Evolutionary conservation across 2,797 vertebrate genomes (phyloP).

Genomic region (Oreochromis grahami): DNA sequence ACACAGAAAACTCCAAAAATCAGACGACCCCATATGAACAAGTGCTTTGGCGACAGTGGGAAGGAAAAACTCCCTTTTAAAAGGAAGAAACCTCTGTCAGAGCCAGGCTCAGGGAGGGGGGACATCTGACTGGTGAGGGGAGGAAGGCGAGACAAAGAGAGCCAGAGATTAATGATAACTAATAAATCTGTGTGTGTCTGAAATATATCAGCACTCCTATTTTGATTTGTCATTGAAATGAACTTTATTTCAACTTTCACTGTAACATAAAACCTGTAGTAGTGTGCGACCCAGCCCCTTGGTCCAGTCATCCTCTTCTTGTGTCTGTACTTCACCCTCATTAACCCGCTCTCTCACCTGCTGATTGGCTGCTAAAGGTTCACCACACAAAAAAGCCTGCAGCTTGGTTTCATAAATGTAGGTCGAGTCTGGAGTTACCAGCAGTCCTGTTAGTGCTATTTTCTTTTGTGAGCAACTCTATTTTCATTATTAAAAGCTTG

Average conservation of each 20-base stretch:
- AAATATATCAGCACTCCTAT: too few species aligned
- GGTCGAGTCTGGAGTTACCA: background rate
- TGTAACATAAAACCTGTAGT: too few species aligned
- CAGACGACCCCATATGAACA: accelerated
- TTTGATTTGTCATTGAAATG: too few species aligned
- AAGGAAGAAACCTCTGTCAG: background rate
- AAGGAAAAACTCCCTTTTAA: background rate
- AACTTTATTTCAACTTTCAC: too few species aligned
- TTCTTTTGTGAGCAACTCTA: background rate
- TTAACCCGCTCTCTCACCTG: background rate
- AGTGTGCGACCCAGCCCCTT: accelerated
- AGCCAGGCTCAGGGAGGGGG: accelerated
- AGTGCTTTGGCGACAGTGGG: accelerated
- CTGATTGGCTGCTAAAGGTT: background rate
- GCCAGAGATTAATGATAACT: too few species aligned
- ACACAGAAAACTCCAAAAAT: background rate
- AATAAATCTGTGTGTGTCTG: too few species aligned
- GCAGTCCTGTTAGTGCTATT: background rate
- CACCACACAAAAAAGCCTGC: background rate
- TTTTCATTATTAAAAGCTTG: background rate
- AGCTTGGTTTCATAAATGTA: background rate
- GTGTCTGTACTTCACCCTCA: background rate
- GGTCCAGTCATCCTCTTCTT: background rate
- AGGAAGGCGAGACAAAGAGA: too few species aligned
- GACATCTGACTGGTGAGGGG: too few species aligned